Base-by-base conservation (phyloP, 2,888 invertebrate genomes). In the Ichneumoninae sp. region DNA sequence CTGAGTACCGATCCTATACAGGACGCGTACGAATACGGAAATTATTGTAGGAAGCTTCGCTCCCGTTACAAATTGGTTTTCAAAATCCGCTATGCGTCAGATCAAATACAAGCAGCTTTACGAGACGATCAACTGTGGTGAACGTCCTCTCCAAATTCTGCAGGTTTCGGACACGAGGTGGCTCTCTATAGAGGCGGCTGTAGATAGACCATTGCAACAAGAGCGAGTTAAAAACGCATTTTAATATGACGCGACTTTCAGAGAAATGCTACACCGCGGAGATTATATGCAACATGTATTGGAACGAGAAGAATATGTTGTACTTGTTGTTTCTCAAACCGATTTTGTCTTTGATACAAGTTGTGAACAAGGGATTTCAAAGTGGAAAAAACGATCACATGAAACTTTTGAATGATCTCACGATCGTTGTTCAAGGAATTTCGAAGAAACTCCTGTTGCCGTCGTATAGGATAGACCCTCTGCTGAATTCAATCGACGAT, bases 191-290 rank as follows among this genome's bases (percentile, higher is more conserved):
- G 89, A 90, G 84, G 75, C 87, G 6, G 91, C 92, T 30, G 89
- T 91, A 1, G 68, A 71, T 3, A 69, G 88, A 87, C 90, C 91
- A 60, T 79, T 85, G 19, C 60, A 85, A 26, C 91, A 92, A 78
- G 91, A 90, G 91, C 13, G 90, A 90, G 77, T 83, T 92, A 57
- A 90, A 91, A 87, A 87, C 90, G 60, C 86, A 89, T 84, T 88
- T 88, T 72, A 47, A 76, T 54, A 78, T 87, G 60, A 86, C 83
- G 36, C 86, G 82, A 76, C 30, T 77, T 3, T 80, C 78, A 36
- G 90, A 91, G 72, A 91, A 88, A 77, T 91, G 91, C 85, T 91
- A 90, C 76, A 88, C 88, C 10, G 90, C 91, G 8, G 87, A 91
- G 83, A 79, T 88, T n/a, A 77, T 91, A 26, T 86, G 89, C 70